A percentile compares a stretch with the other conserved stretches of the same genome.
phyloP scores from a whole-genome alignment of 2,797 vertebrate genomes.

The Macrochelys suwanniensis region DNA sequence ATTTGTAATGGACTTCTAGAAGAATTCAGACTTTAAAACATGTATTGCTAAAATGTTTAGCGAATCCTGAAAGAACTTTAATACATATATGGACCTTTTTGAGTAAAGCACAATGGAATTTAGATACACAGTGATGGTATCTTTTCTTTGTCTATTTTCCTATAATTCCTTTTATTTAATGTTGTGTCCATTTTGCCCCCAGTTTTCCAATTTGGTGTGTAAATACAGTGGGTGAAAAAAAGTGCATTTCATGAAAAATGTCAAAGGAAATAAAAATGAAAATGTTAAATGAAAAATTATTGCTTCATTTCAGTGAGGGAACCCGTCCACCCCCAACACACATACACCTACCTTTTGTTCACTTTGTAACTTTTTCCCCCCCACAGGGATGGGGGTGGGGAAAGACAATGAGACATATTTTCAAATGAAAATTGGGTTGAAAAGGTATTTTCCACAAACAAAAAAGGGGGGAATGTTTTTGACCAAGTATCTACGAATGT shows the following conservation, averaged over 20 bases:
- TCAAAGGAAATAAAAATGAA: background rate
- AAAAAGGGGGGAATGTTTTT: background rate
- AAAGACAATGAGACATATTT: background rate
- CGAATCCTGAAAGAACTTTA: background rate
- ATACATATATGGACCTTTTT: background rate
- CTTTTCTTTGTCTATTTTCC: background rate
- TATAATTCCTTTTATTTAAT: background rate
- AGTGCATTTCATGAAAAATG: background rate
- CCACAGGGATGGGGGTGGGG: background rate
- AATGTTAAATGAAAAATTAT: background rate
- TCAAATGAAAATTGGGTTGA: background rate
- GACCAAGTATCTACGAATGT: background rate
- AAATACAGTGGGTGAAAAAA: background rate
- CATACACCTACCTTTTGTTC: background rate
- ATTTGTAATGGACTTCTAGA: accelerated
- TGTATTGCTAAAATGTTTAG: background rate
- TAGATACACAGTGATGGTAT: background rate
- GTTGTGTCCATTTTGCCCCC: background rate
- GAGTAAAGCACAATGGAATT: background rate
- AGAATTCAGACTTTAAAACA: background rate
- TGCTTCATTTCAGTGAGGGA: background rate
- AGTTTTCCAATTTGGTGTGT: background rate
- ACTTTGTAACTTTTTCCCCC: background rate
- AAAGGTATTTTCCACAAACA: background rate
- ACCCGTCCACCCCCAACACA: too few species aligned